phyloP scores from a whole-genome alignment of 2,113 vertebrate species.

The Clarias gariepinus region DNA sequence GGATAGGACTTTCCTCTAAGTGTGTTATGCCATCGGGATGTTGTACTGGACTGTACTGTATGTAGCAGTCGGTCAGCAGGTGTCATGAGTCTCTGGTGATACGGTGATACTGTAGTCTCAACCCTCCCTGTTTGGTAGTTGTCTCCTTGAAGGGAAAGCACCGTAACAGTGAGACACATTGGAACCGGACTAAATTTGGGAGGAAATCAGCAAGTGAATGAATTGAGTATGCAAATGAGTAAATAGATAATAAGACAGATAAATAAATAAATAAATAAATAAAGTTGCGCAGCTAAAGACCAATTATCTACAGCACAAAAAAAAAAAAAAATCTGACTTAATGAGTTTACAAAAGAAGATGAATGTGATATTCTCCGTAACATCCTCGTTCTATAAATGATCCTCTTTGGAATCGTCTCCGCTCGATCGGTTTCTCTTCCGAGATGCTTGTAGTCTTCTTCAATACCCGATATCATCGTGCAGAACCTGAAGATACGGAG shows the following conservation, averaged over 20 bases:
- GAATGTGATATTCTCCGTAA: background rate
- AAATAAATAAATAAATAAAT: background rate
- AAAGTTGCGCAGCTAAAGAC: background rate
- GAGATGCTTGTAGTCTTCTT: background rate
- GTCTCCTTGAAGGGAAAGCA: too few species aligned
- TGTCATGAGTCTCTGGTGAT: too few species aligned
- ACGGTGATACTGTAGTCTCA: too few species aligned
- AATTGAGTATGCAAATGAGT: background rate
- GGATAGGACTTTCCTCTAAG: too few species aligned
- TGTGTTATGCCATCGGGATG: too few species aligned
- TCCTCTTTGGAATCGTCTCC: background rate
- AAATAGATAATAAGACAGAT: constrained; percentile 32
- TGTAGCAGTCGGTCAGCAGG: too few species aligned
- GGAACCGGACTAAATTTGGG: too few species aligned
- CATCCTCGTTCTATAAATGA: background rate
- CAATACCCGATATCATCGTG: background rate
- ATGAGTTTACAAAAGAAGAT: background rate
- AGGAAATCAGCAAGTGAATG: too few species aligned
- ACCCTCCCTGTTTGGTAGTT: too few species aligned
- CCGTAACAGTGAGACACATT: too few species aligned
- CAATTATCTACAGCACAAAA: background rate
- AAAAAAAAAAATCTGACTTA: background rate
- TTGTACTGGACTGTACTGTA: too few species aligned
- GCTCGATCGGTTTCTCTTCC: background rate
- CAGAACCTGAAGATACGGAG: constrained; percentile 9